These are phyloP conservation scores for Tricholaema leucomelas DNA, from an alignment of 2,113 vertebrate species.

Conservation along the genomic window DNA sequence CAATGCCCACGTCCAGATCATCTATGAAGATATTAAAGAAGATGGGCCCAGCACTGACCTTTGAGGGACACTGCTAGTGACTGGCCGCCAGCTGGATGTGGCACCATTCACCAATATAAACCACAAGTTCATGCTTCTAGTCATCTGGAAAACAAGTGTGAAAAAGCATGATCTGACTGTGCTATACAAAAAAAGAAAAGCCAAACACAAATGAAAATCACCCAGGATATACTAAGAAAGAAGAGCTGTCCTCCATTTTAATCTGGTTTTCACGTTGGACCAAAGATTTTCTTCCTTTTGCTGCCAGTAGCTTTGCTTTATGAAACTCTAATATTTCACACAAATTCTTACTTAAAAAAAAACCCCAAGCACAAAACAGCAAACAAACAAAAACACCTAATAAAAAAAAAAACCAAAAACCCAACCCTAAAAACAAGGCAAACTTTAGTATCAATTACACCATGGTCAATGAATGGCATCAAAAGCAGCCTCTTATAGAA, in stretches of 20 bases:
- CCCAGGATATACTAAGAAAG: neutral
- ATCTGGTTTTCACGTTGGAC: neutral
- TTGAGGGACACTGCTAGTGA: too few species aligned
- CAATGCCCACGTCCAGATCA: too few species aligned
- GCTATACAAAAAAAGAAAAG: neutral
- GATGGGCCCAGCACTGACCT: too few species aligned
- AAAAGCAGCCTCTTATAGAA: too few species aligned
- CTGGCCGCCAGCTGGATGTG: too few species aligned
- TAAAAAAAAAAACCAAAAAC: too few species aligned
- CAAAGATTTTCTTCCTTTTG: neutral
- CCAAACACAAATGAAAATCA: neutral
- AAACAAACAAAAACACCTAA: too few species aligned
- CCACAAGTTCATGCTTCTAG: constrained; percentile 11
- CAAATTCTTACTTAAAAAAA: neutral
- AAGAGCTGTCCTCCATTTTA: neutral
- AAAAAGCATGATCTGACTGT: neutral
- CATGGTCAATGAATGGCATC: neutral
- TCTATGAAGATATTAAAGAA: too few species aligned
- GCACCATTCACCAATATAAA: too few species aligned
- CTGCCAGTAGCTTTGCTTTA: neutral
- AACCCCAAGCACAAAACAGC: too few species aligned
- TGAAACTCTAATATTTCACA: neutral
- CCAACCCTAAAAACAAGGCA: neutral
- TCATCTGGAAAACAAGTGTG: neutral
- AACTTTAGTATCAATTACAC: neutral